phyloP scores from a whole-genome alignment of 2,888 invertebrate genomes.

The Lasius fuliginosus region DNA sequence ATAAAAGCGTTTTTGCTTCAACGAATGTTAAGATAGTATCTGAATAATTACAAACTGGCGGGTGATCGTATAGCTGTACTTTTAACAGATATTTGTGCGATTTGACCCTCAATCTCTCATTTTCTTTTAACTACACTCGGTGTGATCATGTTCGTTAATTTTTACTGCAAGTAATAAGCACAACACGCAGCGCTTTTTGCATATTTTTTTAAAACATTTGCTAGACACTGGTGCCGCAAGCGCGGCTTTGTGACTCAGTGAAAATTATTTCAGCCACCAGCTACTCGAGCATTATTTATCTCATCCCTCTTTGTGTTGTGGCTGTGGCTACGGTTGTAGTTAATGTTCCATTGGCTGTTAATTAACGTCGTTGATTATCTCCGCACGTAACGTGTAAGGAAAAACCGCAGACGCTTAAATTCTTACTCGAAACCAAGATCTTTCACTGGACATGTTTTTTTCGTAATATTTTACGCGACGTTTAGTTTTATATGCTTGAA shows the following conservation, averaged over 20 bases:
- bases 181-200: not conserved
- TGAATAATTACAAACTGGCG: not conserved
- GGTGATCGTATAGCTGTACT: not conserved
- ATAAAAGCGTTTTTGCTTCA: not conserved
- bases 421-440: not conserved
- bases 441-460: not conserved
- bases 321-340: not conserved
- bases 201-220: constrained; percentile 12
- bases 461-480: not conserved
- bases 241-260: constrained; percentile 1
- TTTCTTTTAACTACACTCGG: not conserved
- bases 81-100: not conserved
- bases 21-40: constrained; percentile 24
- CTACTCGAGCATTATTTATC: constrained; percentile 41
- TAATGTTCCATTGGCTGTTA: constrained; percentile 27
- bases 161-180: constrained; percentile 4
- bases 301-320: not conserved
- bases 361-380: constrained; percentile 23
- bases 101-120: not conserved
- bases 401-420: not conserved
- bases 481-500: not conserved
- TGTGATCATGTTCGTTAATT: not conserved
- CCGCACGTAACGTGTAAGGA: not conserved
- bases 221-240: not conserved
- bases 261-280: constrained; percentile 35